These are phyloP conservation scores for Camponotus vicinus DNA, from an alignment of 1,140 invertebrate genomes.

Conservation along the genomic window DNA sequence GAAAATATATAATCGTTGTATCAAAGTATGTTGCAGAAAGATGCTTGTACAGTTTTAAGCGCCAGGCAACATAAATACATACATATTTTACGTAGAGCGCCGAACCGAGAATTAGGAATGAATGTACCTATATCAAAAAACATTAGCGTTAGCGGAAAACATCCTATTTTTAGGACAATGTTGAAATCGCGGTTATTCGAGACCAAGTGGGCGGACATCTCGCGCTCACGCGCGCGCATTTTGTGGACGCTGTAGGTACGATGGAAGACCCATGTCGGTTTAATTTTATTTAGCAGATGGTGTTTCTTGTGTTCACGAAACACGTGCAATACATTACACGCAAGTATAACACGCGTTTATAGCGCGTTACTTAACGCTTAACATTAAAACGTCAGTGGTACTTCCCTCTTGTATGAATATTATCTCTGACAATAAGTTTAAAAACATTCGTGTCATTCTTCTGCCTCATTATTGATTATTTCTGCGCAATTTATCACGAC, in stretches of 20 bases:
- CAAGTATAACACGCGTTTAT: neutral
- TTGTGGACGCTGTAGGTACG: neutral
- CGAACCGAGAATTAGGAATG: neutral
- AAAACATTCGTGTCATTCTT: neutral
- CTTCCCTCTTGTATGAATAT: neutral
- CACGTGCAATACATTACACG: slow-evolving; percentile 26
- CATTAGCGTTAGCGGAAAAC: neutral
- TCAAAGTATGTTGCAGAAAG: neutral
- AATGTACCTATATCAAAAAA: slow-evolving; percentile 2
- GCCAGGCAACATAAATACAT: neutral
- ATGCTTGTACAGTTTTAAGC: neutral
- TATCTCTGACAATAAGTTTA: no score
- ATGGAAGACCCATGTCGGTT: slow-evolving; percentile 2
- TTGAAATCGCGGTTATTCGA: slow-evolving; percentile 57
- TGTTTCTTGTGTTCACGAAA: slow-evolving; percentile 15
- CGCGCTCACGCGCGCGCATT: neutral
- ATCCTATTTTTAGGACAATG: slow-evolving; percentile 63
- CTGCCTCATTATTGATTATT: no score
- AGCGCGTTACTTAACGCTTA: neutral
- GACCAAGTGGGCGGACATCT: slow-evolving; percentile 5
- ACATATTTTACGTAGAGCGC: neutral
- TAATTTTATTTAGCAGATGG: slow-evolving; percentile 23
- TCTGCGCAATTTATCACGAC: no score
- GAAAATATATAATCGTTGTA: neutral
- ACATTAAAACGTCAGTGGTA: neutral